A percentile compares a stretch with the other conserved stretches of the same genome.
Conservation (phyloP, 2,888 invertebrate species). For the Ganaspis brasiliensis region DNA sequence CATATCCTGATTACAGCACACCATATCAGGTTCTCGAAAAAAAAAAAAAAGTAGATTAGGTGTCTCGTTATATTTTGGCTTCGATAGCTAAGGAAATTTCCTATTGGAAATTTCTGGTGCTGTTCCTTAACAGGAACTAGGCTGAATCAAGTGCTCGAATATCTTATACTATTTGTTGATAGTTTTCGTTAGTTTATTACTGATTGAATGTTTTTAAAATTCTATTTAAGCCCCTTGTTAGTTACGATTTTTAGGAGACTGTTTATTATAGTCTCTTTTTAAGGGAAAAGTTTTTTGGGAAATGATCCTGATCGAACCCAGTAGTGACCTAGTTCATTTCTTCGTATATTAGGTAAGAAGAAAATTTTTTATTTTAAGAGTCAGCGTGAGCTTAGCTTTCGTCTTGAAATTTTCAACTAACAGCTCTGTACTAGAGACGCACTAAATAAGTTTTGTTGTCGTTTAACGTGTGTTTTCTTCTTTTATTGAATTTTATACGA, state of each 20-base stretch:
- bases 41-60: slow-evolving; percentile 14
- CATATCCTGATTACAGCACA: slow-evolving; percentile 65
- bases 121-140: slow-evolving; percentile 8
- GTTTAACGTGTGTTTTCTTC: neutral
- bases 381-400: slow-evolving; percentile 19
- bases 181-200: slow-evolving; percentile 38
- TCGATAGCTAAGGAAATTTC: neutral
- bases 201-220: slow-evolving; percentile 33
- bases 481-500: neutral
- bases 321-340: slow-evolving; percentile 38
- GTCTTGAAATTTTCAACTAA: neutral
- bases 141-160: slow-evolving; percentile 25
- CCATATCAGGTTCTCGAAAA: slow-evolving; percentile 62
- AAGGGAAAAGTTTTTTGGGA: neutral
- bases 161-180: slow-evolving; percentile 30
- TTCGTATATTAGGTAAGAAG: slow-evolving; percentile 29
- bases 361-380: too few species aligned
- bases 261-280: neutral
- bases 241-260: neutral
- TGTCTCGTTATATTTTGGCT: slow-evolving; percentile 10
- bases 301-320: slow-evolving; percentile 25
- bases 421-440: neutral
- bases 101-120: slow-evolving; percentile 23
- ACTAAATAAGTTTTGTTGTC: neutral
- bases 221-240: slow-evolving; percentile 37